Evolutionary conservation across 2,113 vertebrate genomes (phyloP), one percentile per base, ranked within the genome.

Genomic region (Varanus komodoensis): DNA sequence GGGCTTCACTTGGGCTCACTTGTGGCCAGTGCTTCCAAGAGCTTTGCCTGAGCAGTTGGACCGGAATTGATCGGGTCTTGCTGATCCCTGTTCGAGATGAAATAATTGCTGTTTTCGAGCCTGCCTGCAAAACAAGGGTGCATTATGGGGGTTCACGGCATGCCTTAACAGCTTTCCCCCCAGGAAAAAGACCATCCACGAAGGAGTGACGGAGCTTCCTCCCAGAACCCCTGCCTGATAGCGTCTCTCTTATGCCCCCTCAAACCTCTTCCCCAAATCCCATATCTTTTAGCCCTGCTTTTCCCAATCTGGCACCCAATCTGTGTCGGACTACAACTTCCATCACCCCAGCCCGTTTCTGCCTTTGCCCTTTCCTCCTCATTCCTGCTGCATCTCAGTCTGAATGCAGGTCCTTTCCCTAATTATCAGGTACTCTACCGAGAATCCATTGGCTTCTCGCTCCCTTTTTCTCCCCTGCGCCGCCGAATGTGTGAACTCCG

Each of bases 381-480:
- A 9, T 27, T 64, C 52, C 83, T 52, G 81, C n/a, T 78, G 27
- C 29, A 94, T 94, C 61, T 21, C 17, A 19, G 21, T 64, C 61
- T 21, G 61, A 61, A 3, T 64, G 21, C 17, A 4, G 17, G 61
- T 64, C 38, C 38, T 44, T 64, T 19, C 61, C 5, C 15, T 19
- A 64, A 64, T 64, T 15, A 54, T 54, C 54, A 54, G 6, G 11
- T 54, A 12, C 57, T 61, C 57, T 61, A 21, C 21, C 95, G 95
- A 95, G 93, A 90, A 86, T 86, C n/a, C 29, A 0, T 23, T 68
- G 6, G 3, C 25, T 5, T 23, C 75, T 38, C 75, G 1, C 12
- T 32, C 91, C 92, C 92, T 84, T 90, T 92, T 84, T 6, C 38
- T 50, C 77, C 44, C 2, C 44, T 50, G 21, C 21, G 75, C 38